phyloP scores from a whole-genome alignment of 1,140 invertebrate species.

The Caenorhabditis tropicalis region DNA sequence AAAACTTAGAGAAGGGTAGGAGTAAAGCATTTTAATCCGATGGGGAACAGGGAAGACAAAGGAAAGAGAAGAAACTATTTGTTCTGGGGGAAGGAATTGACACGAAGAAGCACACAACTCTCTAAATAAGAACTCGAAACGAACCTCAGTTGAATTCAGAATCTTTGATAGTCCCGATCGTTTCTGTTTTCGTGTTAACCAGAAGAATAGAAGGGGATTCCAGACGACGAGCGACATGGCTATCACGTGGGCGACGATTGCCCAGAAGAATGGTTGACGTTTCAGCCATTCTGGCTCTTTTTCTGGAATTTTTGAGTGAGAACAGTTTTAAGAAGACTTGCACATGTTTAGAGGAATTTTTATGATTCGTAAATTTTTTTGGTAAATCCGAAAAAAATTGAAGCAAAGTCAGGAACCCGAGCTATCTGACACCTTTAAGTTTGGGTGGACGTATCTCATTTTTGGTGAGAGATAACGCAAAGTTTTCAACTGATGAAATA shows the following conservation, averaged over 20 bases:
- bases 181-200: slow-evolving; percentile 71
- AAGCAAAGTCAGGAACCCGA: too few species aligned
- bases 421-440: too few species aligned
- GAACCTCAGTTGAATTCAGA: slow-evolving; percentile 66
- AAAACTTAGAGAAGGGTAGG: background rate
- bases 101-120: slow-evolving; percentile 9
- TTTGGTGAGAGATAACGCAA: too few species aligned
- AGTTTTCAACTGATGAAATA: too few species aligned
- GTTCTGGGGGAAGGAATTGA: background rate
- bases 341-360: too few species aligned
- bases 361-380: too few species aligned
- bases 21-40: background rate
- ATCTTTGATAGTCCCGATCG: slow-evolving; percentile 63
- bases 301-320: slow-evolving; percentile 58
- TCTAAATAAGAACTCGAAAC: background rate
- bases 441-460: too few species aligned
- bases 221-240: slow-evolving; percentile 71
- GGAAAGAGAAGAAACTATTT: slow-evolving; percentile 9
- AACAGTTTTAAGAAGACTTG: too few species aligned
- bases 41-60: background rate
- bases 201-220: slow-evolving; percentile 71
- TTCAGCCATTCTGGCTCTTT: slow-evolving; percentile 63
- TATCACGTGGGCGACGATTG: slow-evolving; percentile 68
- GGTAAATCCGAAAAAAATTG: too few species aligned
- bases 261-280: slow-evolving; percentile 70